Evolutionary conservation across 2,888 invertebrate species (phyloP), one percentile per base, ranked within the genome.

Genomic region (Drosophila limbata): DNA sequence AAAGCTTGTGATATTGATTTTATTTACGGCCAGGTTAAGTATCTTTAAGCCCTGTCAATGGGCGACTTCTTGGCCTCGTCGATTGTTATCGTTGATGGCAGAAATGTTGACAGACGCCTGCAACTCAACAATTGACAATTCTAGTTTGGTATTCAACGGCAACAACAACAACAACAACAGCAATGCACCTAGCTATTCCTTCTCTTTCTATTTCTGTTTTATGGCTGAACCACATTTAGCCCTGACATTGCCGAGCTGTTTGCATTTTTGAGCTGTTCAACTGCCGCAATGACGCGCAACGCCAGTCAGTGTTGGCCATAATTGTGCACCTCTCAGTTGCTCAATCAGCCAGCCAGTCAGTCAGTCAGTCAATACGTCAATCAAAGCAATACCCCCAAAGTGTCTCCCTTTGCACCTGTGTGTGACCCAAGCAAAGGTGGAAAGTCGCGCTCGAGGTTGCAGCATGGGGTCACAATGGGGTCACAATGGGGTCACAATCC

Each of bases 1-100:
- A 77, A 73, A 56, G 64, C 55, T 8, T 44, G 51, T 40, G 57
- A 53, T 75, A 75, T 75, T 78, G 75, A 78, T 78, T 75, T 69
- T 53, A 33, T 37, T 13, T 17, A 28, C n/a, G 13, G 53, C 55
- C 51, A 52, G 51, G 56, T 57, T 35, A 39, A 53, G 57, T 53
- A 31, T 45, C 28, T 60, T n/a, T 33, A 25, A 37, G 42, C 48
- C 17, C 10, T 13, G 39, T n/a, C 40, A 25, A 25, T 51, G 10
- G 19, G 13, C 21, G 21, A 56, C 47, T 39, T 48, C 62, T 65
- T 61, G 59, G 45, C 77, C 52, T 35, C 61, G 57, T 47, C 57
- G 50, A 67, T 52, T 4, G 39, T 53, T 62, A 55, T 50, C 53
- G 25, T 6, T 25, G 61, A 56, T 50, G 56, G 37, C 31, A 52